Conservation (phyloP, 2,888 invertebrate species). For the Phyllotreta cruciferae region DNA sequence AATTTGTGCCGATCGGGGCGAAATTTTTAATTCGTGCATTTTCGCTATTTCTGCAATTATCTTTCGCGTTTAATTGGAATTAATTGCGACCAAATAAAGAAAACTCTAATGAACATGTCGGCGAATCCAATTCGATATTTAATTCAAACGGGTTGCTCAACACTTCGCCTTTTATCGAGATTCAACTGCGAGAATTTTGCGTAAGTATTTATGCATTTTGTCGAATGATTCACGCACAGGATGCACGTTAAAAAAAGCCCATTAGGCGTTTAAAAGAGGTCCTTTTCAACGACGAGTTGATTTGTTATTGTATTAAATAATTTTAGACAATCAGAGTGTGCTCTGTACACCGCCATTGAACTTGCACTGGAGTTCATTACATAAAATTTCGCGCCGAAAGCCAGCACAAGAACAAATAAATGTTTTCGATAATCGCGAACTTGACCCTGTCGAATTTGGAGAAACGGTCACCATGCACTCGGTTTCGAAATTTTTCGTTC, state of each 20-base stretch:
- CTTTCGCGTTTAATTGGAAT: background rate
- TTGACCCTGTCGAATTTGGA: slow-evolving; percentile 11
- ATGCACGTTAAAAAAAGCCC: too few relatives aligned
- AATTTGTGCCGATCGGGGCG: too few relatives aligned
- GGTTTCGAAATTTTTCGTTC: too few relatives aligned
- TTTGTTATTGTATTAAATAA: background rate
- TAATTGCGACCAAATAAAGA: slow-evolving; percentile 25
- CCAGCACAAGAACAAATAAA: slow-evolving; percentile 1
- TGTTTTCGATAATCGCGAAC: slow-evolving; percentile 5
- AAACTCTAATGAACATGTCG: slow-evolving; percentile 21
- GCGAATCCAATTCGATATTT: slow-evolving; percentile 27
- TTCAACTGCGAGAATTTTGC: background rate
- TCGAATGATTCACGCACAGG: too few relatives aligned
- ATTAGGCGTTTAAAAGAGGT: too few relatives aligned
- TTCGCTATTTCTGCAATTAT: too few relatives aligned
- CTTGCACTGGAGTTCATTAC: background rate
- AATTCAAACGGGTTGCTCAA: slow-evolving; percentile 16
- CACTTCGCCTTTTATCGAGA: slow-evolving; percentile 7
- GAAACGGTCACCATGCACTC: background rate
- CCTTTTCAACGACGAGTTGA: too few relatives aligned
- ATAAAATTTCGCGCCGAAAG: background rate
- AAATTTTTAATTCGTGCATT: too few relatives aligned
- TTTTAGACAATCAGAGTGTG: background rate
- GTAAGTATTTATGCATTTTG: too few relatives aligned
- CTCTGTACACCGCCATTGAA: slow-evolving; percentile 5